Conservation (phyloP, 2,113 vertebrate genomes). For the Platichthys flesus region DNA sequence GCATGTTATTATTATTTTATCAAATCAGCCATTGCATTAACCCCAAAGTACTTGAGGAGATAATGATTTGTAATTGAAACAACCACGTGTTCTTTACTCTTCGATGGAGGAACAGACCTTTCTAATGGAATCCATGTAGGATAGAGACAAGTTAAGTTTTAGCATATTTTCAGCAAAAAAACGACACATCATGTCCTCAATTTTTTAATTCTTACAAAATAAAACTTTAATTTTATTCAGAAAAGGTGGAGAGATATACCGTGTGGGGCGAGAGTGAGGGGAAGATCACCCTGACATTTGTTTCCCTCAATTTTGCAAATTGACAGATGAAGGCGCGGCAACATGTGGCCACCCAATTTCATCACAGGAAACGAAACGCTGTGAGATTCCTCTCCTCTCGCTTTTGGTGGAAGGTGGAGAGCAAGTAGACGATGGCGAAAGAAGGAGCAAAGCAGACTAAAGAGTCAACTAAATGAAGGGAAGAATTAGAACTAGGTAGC, state of each 20-base stretch:
- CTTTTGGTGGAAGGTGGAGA: conserved; percentile 33
- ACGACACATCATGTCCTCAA: conserved; percentile 37
- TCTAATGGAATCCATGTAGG: conserved; percentile 38
- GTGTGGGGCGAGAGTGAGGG: conserved; percentile 22
- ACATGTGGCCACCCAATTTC: conserved; percentile 20
- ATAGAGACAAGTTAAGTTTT: conserved; percentile 17
- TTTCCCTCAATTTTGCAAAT: conserved; percentile 22
- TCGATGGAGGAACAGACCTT: conserved; percentile 26
- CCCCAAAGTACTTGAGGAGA: conserved; percentile 4
- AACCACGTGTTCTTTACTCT: conserved; percentile 29
- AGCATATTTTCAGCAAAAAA: conserved; percentile 4
- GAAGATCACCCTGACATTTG: conserved; percentile 27
- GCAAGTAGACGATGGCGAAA: conserved; percentile 71
- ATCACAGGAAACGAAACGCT: conserved; percentile 20
- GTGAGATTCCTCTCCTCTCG: conserved; percentile 34
- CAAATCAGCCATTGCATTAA: conserved; percentile 8
- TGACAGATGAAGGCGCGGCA: neutral
- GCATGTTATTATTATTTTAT: conserved; percentile 16
- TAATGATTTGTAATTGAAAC: conserved; percentile 21
- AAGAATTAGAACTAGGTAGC: neutral
- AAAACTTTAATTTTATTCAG: conserved; percentile 8
- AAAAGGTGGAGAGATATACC: conserved; percentile 37
- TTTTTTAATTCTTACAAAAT: conserved; percentile 21
- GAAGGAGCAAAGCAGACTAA: conserved; percentile 72
- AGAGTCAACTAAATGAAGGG: conserved; percentile 51